Percentiles rank a stretch among this genome's conserved stretches.
These are phyloP conservation scores for Zaprionus bogoriensis DNA, from an alignment of 2,888 invertebrate genomes.

Conservation along the genomic window DNA sequence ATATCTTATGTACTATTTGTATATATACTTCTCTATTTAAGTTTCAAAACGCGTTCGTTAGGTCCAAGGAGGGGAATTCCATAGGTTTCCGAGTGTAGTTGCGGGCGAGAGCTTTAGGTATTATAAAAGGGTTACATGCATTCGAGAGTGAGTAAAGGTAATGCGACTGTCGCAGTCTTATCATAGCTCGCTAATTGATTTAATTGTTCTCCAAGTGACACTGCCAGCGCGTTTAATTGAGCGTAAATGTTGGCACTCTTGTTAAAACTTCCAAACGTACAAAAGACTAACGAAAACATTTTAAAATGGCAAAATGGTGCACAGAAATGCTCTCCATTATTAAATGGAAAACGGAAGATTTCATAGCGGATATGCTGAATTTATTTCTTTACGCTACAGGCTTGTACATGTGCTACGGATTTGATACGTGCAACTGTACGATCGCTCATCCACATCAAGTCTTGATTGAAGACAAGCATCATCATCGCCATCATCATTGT, in stretches of 20 bases:
- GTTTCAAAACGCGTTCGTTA: too few relatives aligned
- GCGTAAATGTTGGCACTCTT: conserved; percentile 60
- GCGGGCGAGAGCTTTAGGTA: conserved; percentile 5
- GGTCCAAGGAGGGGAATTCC: conserved; percentile 24
- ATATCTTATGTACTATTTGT: too few relatives aligned
- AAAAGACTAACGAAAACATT: conserved; percentile 42
- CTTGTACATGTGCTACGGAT: too few relatives aligned
- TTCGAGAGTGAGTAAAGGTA: conserved; percentile 6
- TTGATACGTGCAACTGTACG: too few relatives aligned
- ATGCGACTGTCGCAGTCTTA: neutral
- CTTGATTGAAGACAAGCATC: too few relatives aligned
- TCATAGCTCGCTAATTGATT: conserved; percentile 58
- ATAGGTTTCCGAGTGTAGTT: conserved; percentile 25
- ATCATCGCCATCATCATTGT: conserved; percentile 14
- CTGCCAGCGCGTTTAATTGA: conserved; percentile 53
- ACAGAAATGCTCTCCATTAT: neutral
- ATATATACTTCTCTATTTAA: too few relatives aligned
- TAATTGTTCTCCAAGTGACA: conserved; percentile 58
- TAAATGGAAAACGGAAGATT: too few relatives aligned
- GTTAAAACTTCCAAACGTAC: too few relatives aligned
- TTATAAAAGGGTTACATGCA: conserved; percentile 43
- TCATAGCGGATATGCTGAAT: too few relatives aligned
- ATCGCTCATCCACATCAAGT: too few relatives aligned
- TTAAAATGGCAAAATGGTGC: neutral
- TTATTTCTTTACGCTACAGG: too few relatives aligned